phyloP scores from a whole-genome alignment of 2,113 vertebrate species.

The Phodopus roborovskii region DNA sequence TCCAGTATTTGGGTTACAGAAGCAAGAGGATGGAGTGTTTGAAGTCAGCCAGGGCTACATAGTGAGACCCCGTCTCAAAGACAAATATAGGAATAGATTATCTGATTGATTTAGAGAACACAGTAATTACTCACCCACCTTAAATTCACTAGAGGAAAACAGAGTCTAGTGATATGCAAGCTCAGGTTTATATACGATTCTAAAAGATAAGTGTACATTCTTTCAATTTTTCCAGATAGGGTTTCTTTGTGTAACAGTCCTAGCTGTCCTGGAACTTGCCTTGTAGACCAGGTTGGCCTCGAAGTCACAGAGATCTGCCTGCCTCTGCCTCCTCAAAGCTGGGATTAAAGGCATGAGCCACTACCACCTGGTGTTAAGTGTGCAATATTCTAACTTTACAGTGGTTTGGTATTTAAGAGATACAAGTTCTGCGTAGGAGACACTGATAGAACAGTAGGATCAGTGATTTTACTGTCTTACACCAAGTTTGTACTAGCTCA shows the following conservation, averaged over 20 bases:
- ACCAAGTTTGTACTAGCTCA: not conserved
- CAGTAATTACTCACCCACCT: not conserved
- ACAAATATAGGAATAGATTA: not conserved
- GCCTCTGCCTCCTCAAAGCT: too few relatives aligned
- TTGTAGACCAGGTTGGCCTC: too few relatives aligned
- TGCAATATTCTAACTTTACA: slow-evolving; percentile 39
- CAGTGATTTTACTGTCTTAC: slow-evolving; percentile 3
- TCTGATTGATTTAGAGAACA: slow-evolving; percentile 48
- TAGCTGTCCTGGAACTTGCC: too few relatives aligned
- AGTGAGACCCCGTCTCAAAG: not conserved
- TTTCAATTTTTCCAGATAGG: not conserved
- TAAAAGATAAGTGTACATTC: not conserved
- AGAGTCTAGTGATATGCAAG: not conserved
- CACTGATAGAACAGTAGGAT: not conserved
- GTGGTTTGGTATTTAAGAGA: slow-evolving; percentile 47
- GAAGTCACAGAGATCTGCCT: too few relatives aligned
- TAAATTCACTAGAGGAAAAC: slow-evolving; percentile 15
- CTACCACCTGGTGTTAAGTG: not conserved
- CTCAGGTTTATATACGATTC: not conserved
- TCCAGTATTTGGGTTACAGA: not conserved
- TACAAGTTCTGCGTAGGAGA: slow-evolving; percentile 9
- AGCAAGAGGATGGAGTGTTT: not conserved
- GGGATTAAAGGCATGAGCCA: too few relatives aligned
- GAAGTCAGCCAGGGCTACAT: not conserved
- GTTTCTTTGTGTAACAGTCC: too few relatives aligned